Conservation (phyloP, 1,140 invertebrate species). For the Musca domestica region DNA sequence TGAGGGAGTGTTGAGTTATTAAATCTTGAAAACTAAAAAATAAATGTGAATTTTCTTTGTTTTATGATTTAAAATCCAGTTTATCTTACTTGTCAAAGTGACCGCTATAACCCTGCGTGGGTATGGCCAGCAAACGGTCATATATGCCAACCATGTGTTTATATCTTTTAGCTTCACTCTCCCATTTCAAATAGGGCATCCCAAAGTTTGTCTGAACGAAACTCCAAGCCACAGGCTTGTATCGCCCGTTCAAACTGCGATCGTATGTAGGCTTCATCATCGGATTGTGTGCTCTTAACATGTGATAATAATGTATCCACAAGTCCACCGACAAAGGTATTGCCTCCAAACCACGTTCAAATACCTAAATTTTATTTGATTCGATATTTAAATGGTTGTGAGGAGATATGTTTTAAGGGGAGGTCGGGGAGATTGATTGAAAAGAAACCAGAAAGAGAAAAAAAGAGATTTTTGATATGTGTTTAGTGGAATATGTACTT, state of each 20-base stretch:
- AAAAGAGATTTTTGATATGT: slow-evolving; percentile 26
- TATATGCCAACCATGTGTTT: slow-evolving; percentile 81
- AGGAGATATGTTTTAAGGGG: neutral
- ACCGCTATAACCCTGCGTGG: slow-evolving; percentile 87
- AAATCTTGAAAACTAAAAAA: slow-evolving; percentile 80
- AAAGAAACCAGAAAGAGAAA: slow-evolving; percentile 9
- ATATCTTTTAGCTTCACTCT: slow-evolving; percentile 76
- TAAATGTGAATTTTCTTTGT: neutral
- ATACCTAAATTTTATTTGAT: slow-evolving; percentile 69
- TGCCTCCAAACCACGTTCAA: slow-evolving; percentile 91
- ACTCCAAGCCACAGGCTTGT: slow-evolving; percentile 87
- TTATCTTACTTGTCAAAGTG: slow-evolving; percentile 84
- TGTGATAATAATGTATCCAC: slow-evolving; percentile 96
- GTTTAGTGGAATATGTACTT: slow-evolving; percentile 29
- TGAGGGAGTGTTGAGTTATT: slow-evolving; percentile 77
- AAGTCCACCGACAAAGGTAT: slow-evolving; percentile 95
- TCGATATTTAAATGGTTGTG: slow-evolving; percentile 18
- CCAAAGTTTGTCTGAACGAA: slow-evolving; percentile 95
- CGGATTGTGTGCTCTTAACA: slow-evolving; percentile 71
- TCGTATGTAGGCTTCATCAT: slow-evolving; percentile 75
- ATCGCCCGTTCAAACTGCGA: slow-evolving; percentile 86
- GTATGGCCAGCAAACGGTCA: slow-evolving; percentile 80
- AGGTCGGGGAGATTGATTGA: neutral
- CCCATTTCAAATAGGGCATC: slow-evolving; percentile 96
- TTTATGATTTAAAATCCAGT: neutral